Evolutionary conservation across 2,888 invertebrate species (phyloP), one percentile per base, ranked within the genome.

Genomic region (Oligia fasciuncula): DNA sequence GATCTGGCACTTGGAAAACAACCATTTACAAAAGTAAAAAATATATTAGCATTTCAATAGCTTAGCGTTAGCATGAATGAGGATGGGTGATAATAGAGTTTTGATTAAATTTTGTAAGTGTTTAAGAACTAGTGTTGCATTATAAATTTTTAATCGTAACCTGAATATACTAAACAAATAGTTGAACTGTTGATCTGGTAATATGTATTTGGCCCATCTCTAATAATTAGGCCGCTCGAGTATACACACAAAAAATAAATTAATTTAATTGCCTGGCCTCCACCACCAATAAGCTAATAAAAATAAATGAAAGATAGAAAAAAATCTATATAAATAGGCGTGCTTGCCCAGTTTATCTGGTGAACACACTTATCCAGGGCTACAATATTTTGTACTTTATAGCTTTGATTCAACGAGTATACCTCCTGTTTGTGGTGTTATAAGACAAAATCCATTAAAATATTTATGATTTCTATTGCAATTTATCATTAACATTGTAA

Each of bases 221-320:
- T 88, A 74, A 74, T 73, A 87, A 85, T 77, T 49, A 71, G 60
- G 70, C 88, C 72, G 75, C 73, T 72, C 4, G 60, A 81, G 75
- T 80, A 23, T 68, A 73, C 77, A 85, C 77, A 72, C 73, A 85
- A 74, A 82, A 80, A 70, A 11, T 60, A 87, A 78, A 73, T 63
- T 4, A 78, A 74, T 63, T 63, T 76, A 62, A 85, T 71, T 87
- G 85, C 87, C 87, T 87, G 85, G 81, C 87, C 85, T 85, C 85
- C 81, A 66, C 35, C 5, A 40, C 40, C 40, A 49, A 76, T 72
- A 62, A 76, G 78, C 81, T 88, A 81, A 71, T 62, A 6, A n/a
- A 79, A 79, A 74, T 54, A 57, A 78, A 67, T 65, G 11, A 72
- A 54, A 17, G 1, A 19, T 8, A 35, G 5, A n/a, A 69, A 66